Percentiles rank a stretch among this genome's conserved stretches.
Conservation (phyloP, 1,140 invertebrate genomes). For the Coptotermes formosanus region DNA sequence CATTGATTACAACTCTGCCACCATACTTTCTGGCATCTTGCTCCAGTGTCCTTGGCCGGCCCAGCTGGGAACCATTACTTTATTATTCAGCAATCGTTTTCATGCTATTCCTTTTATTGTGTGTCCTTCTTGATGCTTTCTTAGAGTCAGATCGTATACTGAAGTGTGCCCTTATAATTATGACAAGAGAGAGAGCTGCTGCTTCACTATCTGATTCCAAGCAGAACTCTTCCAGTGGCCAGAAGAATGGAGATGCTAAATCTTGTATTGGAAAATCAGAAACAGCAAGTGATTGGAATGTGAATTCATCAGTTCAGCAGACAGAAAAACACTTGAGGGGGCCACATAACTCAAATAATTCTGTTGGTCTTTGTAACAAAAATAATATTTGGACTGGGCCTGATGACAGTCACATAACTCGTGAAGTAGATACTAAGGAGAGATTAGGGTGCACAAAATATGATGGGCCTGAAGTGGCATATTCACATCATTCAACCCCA, state of each 20-base stretch:
- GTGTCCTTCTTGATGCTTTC: constrained; percentile 67
- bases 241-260: constrained; percentile 1
- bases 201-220: background rate
- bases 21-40: constrained; percentile 72
- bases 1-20: constrained; percentile 78
- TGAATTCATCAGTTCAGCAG: background rate
- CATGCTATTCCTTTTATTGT: constrained; percentile 63
- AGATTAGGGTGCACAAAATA: background rate
- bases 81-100: constrained; percentile 66
- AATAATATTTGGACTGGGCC: background rate
- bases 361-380: background rate
- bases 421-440: constrained; percentile 27
- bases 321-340: background rate
- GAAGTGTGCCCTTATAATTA: constrained; percentile 52
- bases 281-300: background rate
- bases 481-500: constrained; percentile 23
- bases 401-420: background rate
- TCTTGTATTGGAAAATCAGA: background rate
- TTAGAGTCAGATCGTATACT: constrained; percentile 74
- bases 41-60: constrained; percentile 67
- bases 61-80: constrained; percentile 74
- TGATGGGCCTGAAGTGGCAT: constrained; percentile 27
- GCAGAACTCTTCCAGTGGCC: background rate
- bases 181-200: constrained; percentile 48
- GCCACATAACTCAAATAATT: background rate